Conservation (phyloP, 2,797 vertebrate species). For the Semaprochilodus insignis region DNA sequence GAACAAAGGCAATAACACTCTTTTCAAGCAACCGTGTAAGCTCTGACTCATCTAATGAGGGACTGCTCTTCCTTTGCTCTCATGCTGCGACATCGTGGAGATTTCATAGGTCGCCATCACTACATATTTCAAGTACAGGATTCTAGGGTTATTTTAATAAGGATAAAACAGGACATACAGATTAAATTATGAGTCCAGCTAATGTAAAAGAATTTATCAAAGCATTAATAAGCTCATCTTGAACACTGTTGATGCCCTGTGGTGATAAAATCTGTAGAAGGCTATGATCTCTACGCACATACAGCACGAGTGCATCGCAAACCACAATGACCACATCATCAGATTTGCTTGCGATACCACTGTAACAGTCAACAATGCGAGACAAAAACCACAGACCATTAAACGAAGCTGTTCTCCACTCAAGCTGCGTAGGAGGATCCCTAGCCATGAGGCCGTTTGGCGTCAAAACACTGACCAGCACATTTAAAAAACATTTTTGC, state of each 20-base stretch:
- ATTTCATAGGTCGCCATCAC: not conserved
- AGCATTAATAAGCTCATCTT: conserved; percentile 7
- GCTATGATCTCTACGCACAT: not conserved
- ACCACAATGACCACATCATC: not conserved
- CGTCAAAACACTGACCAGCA: not conserved
- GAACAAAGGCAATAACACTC: conserved; percentile 53
- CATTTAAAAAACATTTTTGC: not conserved
- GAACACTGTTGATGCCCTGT: not conserved
- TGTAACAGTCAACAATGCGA: conserved; percentile 3
- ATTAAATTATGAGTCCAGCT: not conserved
- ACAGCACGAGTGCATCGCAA: not conserved
- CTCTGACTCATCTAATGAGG: conserved; percentile 25
- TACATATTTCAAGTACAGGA: not conserved
- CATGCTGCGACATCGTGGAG: conserved; percentile 4
- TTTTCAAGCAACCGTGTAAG: conserved; percentile 53
- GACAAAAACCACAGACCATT: conserved; percentile 15
- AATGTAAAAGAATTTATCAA: conserved; percentile 13
- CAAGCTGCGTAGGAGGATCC: not conserved
- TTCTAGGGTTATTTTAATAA: not conserved
- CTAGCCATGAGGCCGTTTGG: not conserved
- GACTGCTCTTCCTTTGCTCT: conserved; percentile 34
- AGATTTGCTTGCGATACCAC: not conserved
- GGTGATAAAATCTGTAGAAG: not conserved
- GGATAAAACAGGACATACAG: not conserved
- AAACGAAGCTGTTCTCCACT: not conserved